phyloP scores from a whole-genome alignment of 2,888 invertebrate species.

The Lamellibrachia columna region DNA sequence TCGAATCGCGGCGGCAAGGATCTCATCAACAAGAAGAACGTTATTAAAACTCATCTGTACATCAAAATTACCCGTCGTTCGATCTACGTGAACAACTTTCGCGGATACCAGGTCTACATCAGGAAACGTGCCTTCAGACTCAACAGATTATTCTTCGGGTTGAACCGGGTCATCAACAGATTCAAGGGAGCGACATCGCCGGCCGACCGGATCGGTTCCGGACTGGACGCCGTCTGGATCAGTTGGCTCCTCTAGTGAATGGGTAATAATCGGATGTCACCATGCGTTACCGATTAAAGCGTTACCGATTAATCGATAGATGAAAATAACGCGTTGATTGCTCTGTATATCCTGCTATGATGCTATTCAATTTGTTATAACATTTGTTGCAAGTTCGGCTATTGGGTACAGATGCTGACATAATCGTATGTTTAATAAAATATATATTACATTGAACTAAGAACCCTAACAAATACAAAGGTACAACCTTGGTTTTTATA shows the following conservation, averaged over 20 bases:
- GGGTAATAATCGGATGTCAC: not conserved
- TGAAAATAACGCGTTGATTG: not conserved
- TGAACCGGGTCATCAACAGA: not conserved
- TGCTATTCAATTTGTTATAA: not conserved
- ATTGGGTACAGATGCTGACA: not conserved
- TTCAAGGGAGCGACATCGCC: not conserved
- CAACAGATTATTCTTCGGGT: not conserved
- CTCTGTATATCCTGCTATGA: not conserved
- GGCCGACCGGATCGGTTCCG: not conserved
- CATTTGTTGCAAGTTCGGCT: too few species aligned
- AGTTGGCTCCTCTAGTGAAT: conserved; percentile 1
- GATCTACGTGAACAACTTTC: conserved; percentile 3
- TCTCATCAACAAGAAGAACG: not conserved
- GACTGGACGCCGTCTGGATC: not conserved
- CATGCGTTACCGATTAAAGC: not conserved
- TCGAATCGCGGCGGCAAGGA: not conserved
- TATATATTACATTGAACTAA: too few species aligned
- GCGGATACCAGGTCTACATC: not conserved
- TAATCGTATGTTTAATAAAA: not conserved
- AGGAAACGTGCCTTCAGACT: not conserved
- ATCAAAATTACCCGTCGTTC: not conserved
- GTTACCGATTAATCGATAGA: not conserved
- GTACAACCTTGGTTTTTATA: not conserved
- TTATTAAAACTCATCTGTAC: not conserved
- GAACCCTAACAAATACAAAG: not conserved